phyloP scores from a whole-genome alignment of 2,888 invertebrate species.

The Dascillus cervinus region DNA sequence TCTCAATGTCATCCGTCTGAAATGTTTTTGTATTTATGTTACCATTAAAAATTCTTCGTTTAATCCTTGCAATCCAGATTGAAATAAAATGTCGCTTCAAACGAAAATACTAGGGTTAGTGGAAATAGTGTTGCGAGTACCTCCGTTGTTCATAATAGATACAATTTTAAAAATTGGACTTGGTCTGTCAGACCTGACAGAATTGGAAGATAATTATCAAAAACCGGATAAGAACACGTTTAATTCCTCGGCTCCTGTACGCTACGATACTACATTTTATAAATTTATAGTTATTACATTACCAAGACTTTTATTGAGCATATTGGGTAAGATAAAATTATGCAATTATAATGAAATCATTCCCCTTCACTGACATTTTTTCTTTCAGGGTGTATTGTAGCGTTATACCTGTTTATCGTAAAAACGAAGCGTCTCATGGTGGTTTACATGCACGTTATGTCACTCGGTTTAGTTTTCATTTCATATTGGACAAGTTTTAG shows the following conservation, averaged over 20 bases:
- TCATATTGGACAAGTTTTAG: constrained; percentile 81
- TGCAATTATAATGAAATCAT: constrained; percentile 5
- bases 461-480: constrained; percentile 72
- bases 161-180: constrained; percentile 78
- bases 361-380: constrained; percentile 17
- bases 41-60: constrained; percentile 10
- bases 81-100: constrained; percentile 62
- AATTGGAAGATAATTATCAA: constrained; percentile 26
- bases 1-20: constrained; percentile 23
- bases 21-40: constrained; percentile 10
- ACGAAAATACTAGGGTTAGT: constrained; percentile 64
- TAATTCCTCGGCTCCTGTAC: constrained; percentile 25
- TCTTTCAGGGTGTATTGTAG: constrained; percentile 70
- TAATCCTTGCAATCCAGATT: constrained; percentile 19
- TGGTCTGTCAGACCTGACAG: constrained; percentile 50
- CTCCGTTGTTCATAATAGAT: constrained; percentile 87
- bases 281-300: constrained; percentile 33
- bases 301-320: constrained; percentile 34
- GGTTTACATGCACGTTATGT: constrained; percentile 81
- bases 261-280: constrained; percentile 36
- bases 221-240: constrained; percentile 11
- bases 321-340: constrained; percentile 30
- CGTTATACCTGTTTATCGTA: constrained; percentile 76
- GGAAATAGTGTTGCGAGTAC: constrained; percentile 81
- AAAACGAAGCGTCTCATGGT: constrained; percentile 79